Conservation (phyloP, 92 coral and sea anemone genomes). For the Porites divaricata region DNA sequence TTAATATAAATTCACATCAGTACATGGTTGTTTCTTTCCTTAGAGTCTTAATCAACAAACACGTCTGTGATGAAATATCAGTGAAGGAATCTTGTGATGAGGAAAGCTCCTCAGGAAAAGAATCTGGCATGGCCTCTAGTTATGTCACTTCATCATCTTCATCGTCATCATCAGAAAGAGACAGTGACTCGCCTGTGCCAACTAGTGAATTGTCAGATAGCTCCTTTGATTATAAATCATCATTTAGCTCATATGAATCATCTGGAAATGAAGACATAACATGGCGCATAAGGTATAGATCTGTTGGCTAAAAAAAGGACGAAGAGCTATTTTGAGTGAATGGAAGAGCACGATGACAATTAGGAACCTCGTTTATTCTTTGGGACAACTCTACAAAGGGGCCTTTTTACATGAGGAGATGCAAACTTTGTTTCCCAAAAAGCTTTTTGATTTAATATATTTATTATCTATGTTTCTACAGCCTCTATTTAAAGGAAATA, state of each 20-base stretch:
- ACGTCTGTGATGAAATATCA: not conserved
- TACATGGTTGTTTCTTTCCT: not conserved
- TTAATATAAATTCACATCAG: not conserved
- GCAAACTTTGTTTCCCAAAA: too few species aligned
- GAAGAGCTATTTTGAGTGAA: not conserved
- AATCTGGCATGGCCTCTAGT: constrained; percentile 42
- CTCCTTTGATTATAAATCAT: not conserved
- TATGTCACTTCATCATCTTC: not conserved
- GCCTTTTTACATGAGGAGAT: too few species aligned
- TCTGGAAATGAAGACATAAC: constrained; percentile 9
- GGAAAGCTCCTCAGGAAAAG: constrained; percentile 17
- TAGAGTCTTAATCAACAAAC: not conserved
- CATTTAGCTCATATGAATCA: constrained; percentile 19
- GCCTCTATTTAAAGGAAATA: too few species aligned
- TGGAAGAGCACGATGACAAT: too few species aligned
- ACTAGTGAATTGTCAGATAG: constrained; percentile 45
- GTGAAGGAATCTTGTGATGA: constrained; percentile 3
- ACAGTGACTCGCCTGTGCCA: constrained; percentile 36
- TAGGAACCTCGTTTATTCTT: too few species aligned
- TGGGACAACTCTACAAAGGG: too few species aligned
- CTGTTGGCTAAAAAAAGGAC: not conserved
- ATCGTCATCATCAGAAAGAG: constrained; percentile 8
- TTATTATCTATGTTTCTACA: too few species aligned
- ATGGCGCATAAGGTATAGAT: constrained; percentile 22
- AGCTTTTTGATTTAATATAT: too few species aligned